These are phyloP conservation scores for Formica selysi DNA, from an alignment of 1,140 invertebrate genomes.

Conservation along the genomic window DNA sequence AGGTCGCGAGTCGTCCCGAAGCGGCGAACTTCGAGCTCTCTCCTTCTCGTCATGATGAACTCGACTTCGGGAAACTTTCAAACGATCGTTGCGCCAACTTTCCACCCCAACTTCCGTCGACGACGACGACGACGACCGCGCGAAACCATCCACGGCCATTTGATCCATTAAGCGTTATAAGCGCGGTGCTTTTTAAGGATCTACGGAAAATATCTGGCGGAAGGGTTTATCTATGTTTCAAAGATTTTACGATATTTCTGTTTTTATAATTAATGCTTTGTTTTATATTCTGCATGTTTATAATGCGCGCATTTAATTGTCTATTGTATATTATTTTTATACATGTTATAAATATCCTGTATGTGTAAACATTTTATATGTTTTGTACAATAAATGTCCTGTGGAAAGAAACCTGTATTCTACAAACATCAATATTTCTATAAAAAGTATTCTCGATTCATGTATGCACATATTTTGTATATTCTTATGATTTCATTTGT, in stretches of 20 bases:
- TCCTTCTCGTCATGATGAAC: slow-evolving; percentile 74
- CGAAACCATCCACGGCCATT: slow-evolving; percentile 29
- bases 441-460: neutral
- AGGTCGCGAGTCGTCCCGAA: slow-evolving; percentile 17
- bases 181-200: slow-evolving; percentile 31
- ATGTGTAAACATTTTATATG: neutral
- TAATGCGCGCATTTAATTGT: neutral
- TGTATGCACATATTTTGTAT: neutral
- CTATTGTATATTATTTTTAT: neutral
- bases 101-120: slow-evolving; percentile 29
- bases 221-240: neutral
- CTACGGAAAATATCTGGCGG: neutral
- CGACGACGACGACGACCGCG: slow-evolving; percentile 51
- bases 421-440: neutral
- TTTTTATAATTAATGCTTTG: slow-evolving; percentile 2
- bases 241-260: neutral
- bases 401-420: neutral
- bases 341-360: neutral
- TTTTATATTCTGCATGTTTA: neutral
- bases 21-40: slow-evolving; percentile 67
- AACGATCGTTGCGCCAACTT: slow-evolving; percentile 68
- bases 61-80: slow-evolving; percentile 70
- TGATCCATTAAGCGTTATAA: slow-evolving; percentile 27
- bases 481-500: neutral
- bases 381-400: neutral